These are phyloP conservation scores for Thunnus thynnus DNA, from an alignment of 2,113 vertebrate genomes.

Conservation along the genomic window DNA sequence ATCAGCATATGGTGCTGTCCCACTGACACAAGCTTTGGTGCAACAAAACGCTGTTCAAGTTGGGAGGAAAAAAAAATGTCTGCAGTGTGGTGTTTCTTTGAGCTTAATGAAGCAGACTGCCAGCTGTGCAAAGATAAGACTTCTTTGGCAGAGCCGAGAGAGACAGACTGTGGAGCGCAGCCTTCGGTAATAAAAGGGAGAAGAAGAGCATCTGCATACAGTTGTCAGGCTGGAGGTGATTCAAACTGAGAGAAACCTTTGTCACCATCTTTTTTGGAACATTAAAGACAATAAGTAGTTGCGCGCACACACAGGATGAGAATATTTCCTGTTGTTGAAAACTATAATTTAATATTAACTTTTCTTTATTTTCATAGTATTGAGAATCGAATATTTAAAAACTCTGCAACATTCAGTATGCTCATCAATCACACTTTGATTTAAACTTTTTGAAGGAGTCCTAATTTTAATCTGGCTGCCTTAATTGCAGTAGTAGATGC, in stretches of 20 bases:
- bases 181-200: slow-evolving; percentile 38
- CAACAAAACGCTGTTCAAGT: slow-evolving; percentile 43
- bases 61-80: slow-evolving; percentile 5
- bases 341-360: not conserved
- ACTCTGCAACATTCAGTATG: not conserved
- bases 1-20: slow-evolving; percentile 34
- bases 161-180: slow-evolving; percentile 14
- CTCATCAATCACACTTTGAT: not conserved
- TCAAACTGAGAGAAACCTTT: slow-evolving; percentile 5
- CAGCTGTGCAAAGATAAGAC: slow-evolving; percentile 56
- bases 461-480: not conserved
- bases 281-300: not conserved
- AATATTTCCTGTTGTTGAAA: not conserved
- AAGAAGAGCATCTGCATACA: slow-evolving; percentile 28
- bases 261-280: not conserved
- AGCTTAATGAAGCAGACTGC: slow-evolving; percentile 59
- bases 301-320: not conserved
- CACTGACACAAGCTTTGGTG: slow-evolving; percentile 40
- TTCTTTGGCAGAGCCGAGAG: slow-evolving; percentile 35
- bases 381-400: not conserved
- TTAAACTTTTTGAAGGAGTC: not conserved
- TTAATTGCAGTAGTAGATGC: not conserved
- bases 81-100: slow-evolving; percentile 44
- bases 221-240: slow-evolving; percentile 22
- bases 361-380: not conserved